phyloP scores from a whole-genome alignment of 2,888 invertebrate genomes.

The Laothoe populi region DNA sequence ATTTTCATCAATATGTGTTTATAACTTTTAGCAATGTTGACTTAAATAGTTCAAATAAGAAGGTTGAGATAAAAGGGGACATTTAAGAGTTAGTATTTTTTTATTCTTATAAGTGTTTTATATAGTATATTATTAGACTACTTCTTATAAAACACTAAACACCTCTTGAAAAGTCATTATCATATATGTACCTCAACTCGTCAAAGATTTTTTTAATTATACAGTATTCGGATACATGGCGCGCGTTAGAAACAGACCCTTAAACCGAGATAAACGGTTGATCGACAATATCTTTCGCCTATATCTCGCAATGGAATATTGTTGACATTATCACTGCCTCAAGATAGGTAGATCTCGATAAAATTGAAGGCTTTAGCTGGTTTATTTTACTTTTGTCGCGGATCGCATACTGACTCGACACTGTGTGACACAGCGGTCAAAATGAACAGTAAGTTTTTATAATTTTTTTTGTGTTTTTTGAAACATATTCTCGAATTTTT shows the following conservation, averaged over 20 bases:
- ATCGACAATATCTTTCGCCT: slow-evolving; percentile 66
- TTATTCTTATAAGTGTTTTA: no score
- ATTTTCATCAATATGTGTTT: no score
- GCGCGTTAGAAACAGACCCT: slow-evolving; percentile 34
- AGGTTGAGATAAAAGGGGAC: no score
- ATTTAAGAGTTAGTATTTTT: no score
- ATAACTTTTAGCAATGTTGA: no score
- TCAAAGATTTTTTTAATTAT: neutral
- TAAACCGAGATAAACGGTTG: slow-evolving; percentile 56
- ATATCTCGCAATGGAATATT: slow-evolving; percentile 51
- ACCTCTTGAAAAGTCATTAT: no score
- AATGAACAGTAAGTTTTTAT: slow-evolving; percentile 70
- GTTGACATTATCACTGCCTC: slow-evolving; percentile 58
- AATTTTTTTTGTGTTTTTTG: slow-evolving; percentile 30
- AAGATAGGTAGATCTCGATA: slow-evolving; percentile 69
- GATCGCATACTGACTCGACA: slow-evolving; percentile 58
- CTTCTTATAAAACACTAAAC: no score
- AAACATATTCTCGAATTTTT: neutral
- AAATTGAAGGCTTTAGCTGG: slow-evolving; percentile 62
- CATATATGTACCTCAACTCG: no score
- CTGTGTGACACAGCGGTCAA: slow-evolving; percentile 66
- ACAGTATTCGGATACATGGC: slow-evolving; percentile 24
- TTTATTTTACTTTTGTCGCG: slow-evolving; percentile 60
- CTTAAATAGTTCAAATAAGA: no score
- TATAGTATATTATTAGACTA: no score